phyloP scores from a whole-genome alignment of 2,888 invertebrate genomes.

The Hypomecis atomaria region DNA sequence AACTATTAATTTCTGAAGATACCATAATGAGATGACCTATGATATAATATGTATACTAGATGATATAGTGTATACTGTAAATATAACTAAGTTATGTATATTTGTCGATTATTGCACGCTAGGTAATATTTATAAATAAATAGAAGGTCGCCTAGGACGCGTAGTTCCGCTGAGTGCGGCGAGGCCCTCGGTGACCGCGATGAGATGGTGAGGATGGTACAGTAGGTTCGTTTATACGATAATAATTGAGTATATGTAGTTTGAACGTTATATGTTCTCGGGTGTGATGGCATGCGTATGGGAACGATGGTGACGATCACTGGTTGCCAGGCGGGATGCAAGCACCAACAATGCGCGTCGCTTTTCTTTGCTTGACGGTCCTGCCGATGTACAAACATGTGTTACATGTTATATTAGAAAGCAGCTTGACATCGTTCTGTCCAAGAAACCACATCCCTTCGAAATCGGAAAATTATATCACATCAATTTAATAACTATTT shows the following conservation, averaged over 20 bases:
- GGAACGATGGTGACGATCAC: slow-evolving; percentile 51
- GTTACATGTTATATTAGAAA: neutral
- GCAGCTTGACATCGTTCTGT: neutral
- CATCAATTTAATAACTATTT: too few species aligned
- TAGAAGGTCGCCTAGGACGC: slow-evolving; percentile 38
- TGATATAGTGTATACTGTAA: slow-evolving; percentile 35
- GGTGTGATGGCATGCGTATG: slow-evolving; percentile 52
- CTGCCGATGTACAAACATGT: slow-evolving; percentile 50
- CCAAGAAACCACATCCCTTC: slow-evolving; percentile 3
- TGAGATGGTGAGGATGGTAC: slow-evolving; percentile 36
- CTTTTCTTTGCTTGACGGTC: slow-evolving; percentile 69
- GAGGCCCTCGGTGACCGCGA: slow-evolving; percentile 33
- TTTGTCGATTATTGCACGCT: slow-evolving; percentile 45
- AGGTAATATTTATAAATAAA: slow-evolving; percentile 40
- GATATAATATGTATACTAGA: slow-evolving; percentile 34
- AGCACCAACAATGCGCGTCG: slow-evolving; percentile 67
- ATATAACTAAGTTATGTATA: slow-evolving; percentile 37
- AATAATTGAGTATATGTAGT: slow-evolving; percentile 54
- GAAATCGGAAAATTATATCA: too few species aligned
- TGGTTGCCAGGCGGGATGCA: slow-evolving; percentile 65
- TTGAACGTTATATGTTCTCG: slow-evolving; percentile 58
- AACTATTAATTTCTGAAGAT: slow-evolving; percentile 35
- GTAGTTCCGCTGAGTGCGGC: slow-evolving; percentile 31
- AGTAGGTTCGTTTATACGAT: slow-evolving; percentile 40
- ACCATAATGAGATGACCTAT: slow-evolving; percentile 32